A percentile compares a stretch with the other conserved stretches of the same genome.
phyloP scores from a whole-genome alignment of 2,113 vertebrate genomes.

The Microcebus ravelobensis region DNA sequence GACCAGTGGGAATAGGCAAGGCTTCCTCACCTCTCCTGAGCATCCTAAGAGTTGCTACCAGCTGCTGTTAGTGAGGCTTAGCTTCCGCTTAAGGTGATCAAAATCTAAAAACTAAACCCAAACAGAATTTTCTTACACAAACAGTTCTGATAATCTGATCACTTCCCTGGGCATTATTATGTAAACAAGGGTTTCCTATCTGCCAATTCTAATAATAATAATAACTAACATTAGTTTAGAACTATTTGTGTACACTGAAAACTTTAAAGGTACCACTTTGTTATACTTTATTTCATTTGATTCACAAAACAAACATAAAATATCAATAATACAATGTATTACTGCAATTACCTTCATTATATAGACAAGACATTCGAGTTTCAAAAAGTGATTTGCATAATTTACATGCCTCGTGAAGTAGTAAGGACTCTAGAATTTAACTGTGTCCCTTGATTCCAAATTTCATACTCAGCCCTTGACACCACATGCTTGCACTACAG shows the following conservation, averaged over 20 bases:
- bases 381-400: background rate
- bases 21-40: background rate
- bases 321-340: background rate
- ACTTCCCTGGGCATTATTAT: background rate
- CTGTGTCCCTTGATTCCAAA: background rate
- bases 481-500: background rate
- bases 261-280: background rate
- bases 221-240: background rate
- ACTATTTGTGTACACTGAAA: background rate
- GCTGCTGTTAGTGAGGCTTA: conserved; percentile 11
- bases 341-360: background rate
- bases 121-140: conserved; percentile 25
- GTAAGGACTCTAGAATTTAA: background rate
- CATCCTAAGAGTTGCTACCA: background rate
- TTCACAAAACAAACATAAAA: background rate
- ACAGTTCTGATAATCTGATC: conserved; percentile 27
- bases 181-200: conserved; percentile 33
- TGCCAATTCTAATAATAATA: background rate
- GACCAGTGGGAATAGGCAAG: background rate
- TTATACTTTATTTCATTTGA: background rate
- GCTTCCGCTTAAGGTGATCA: conserved; percentile 41
- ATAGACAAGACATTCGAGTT: background rate
- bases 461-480: background rate
- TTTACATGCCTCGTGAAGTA: background rate
- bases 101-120: conserved; percentile 47